Percentiles rank a stretch among this genome's conserved stretches.
phyloP scores from a whole-genome alignment of 2,888 invertebrate genomes.

The Iphiclides podalirius region DNA sequence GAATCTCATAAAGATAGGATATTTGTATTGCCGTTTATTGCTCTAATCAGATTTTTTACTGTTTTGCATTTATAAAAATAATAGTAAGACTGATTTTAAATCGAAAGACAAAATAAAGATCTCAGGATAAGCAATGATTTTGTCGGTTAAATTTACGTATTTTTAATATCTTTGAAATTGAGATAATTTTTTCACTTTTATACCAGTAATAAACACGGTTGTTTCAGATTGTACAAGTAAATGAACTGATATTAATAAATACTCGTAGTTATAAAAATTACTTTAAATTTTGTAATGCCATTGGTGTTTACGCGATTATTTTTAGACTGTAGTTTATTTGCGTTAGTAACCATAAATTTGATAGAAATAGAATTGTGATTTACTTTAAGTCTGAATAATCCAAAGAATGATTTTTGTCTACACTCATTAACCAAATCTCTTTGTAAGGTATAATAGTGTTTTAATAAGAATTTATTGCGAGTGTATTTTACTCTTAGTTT shows the following conservation, averaged over 20 bases:
- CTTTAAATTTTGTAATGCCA: background rate
- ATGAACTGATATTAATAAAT: constrained; percentile 10
- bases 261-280: constrained; percentile 11
- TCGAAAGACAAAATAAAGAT: constrained; percentile 4
- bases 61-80: constrained; percentile 11
- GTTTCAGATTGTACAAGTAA: background rate
- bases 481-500: constrained; percentile 7
- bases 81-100: constrained; percentile 12
- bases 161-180: constrained; percentile 2
- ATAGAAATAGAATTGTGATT: constrained; percentile 40
- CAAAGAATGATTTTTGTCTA: constrained; percentile 45
- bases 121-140: constrained; percentile 5
- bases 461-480: constrained; percentile 16
- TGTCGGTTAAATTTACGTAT: background rate
- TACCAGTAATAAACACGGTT: background rate
- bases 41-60: constrained; percentile 13
- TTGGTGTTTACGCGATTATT: no score
- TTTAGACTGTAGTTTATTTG: no score
- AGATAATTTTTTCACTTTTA: background rate
- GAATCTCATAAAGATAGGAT: background rate
- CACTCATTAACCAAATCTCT: constrained; percentile 21
- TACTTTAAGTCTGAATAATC: constrained; percentile 56
- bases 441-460: constrained; percentile 25
- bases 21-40: constrained; percentile 10
- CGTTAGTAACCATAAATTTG: background rate